A percentile compares a stretch with the other conserved stretches of the same genome.
Conservation (phyloP, 2,113 vertebrate genomes). For the Salvelinus sp. region DNA sequence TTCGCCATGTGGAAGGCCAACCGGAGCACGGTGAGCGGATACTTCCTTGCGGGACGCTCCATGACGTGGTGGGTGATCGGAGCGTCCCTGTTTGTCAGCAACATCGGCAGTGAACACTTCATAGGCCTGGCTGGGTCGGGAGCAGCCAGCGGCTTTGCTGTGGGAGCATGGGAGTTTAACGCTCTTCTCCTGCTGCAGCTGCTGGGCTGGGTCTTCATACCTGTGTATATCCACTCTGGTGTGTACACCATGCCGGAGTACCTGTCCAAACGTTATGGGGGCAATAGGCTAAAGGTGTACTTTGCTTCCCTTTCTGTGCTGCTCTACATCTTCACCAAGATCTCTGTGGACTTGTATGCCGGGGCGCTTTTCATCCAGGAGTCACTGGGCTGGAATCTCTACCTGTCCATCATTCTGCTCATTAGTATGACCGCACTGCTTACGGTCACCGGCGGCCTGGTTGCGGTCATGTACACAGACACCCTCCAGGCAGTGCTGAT, state of each 20-base stretch:
- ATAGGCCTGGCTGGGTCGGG: constrained; percentile 98
- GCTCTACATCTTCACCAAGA: constrained; percentile 97
- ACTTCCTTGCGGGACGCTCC: constrained; percentile 97
- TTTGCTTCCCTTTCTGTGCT: constrained; percentile 90
- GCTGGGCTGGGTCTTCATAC: constrained; percentile 97
- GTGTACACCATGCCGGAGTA: constrained; percentile 99
- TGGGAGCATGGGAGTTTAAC: constrained; percentile 98
- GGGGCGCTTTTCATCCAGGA: constrained; percentile 98
- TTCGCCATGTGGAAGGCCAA: constrained; percentile 97
- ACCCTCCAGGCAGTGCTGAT: constrained; percentile 95
- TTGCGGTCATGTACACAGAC: constrained; percentile 97
- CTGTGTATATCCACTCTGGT: constrained; percentile 94
- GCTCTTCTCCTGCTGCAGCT: constrained; percentile 96
- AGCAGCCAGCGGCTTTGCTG: constrained; percentile 96
- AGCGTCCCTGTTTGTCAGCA: constrained; percentile 98
- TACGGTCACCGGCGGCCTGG: constrained; percentile 93
- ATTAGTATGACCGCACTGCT: constrained; percentile 93
- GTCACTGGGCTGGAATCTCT: constrained; percentile 97
- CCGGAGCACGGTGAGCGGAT: constrained; percentile 93
- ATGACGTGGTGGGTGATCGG: constrained; percentile 95
- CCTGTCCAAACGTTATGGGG: constrained; percentile 93
- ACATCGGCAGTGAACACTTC: constrained; percentile 99
- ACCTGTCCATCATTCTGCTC: constrained; percentile 91
- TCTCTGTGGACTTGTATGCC: constrained; percentile 97
- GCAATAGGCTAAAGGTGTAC: constrained; percentile 93